Evolutionary conservation across 2,113 vertebrate genomes (phyloP).

Genomic region (Balaeniceps rex): DNA sequence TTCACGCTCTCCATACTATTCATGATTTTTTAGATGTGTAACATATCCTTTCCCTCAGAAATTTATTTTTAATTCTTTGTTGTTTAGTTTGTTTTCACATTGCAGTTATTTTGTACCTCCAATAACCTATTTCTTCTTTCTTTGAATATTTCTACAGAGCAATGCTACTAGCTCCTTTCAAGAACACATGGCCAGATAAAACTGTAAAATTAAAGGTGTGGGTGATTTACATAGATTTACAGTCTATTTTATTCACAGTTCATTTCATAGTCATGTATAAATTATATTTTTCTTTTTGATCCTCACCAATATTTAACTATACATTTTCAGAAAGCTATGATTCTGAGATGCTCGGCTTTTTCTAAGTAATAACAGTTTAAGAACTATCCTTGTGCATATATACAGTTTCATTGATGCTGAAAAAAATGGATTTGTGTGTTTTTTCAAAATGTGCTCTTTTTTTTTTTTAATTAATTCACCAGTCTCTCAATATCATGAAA

Average conservation of each 20-base stretch:
- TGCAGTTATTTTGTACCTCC: not conserved
- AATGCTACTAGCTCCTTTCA: not conserved
- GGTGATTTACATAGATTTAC: not conserved
- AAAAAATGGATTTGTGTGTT: not conserved
- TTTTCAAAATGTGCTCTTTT: not conserved
- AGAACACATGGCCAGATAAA: not conserved
- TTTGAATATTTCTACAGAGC: not conserved
- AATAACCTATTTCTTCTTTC: not conserved
- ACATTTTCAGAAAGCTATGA: not conserved
- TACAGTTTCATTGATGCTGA: not conserved
- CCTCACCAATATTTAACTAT: not conserved
- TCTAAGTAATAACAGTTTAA: not conserved
- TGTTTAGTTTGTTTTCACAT: not conserved
- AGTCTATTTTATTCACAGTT: not conserved
- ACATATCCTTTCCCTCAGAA: not conserved
- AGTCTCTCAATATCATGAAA: not conserved
- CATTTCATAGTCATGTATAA: not conserved
- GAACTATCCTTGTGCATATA: not conserved
- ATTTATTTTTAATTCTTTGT: not conserved
- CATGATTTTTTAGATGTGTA: not conserved
- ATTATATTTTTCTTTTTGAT: not conserved
- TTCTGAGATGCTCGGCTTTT: not conserved
- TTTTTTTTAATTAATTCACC: not conserved
- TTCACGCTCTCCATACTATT: not conserved
- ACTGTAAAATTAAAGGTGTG: not conserved